Evolutionary conservation across 1,140 invertebrate genomes (phyloP).

Genomic region (Aphaenogaster ashmeadi): DNA sequence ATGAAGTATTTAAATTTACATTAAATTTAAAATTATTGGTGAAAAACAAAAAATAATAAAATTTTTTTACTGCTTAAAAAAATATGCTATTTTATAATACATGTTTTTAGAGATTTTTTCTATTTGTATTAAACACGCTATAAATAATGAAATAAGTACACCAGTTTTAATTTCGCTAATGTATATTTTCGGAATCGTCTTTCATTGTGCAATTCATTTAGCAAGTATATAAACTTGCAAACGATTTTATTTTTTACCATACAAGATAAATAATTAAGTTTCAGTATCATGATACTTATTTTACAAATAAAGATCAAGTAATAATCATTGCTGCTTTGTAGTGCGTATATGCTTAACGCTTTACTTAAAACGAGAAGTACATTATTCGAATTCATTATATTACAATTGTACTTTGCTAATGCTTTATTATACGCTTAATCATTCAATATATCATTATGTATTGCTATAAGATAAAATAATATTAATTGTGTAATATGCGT

Average conservation of each 20-base stretch:
- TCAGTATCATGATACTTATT: neutral
- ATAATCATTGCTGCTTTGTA: conserved; percentile 6
- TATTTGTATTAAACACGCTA: neutral
- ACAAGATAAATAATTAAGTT: neutral
- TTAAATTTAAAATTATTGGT: neutral
- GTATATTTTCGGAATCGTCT: neutral
- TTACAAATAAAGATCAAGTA: neutral
- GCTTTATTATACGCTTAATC: neutral
- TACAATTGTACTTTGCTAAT: neutral
- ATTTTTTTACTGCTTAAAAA: neutral
- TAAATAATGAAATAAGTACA: neutral
- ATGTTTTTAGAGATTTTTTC: neutral
- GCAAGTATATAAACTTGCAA: neutral
- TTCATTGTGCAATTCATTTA: neutral
- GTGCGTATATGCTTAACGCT: neutral
- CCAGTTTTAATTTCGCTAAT: neutral
- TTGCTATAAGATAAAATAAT: neutral
- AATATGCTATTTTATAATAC: neutral
- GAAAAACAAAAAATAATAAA: neutral
- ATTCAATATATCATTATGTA: conserved; percentile 5
- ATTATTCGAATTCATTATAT: neutral
- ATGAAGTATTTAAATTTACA: no score
- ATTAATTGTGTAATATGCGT: neutral
- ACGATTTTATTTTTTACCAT: neutral
- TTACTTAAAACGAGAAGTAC: neutral